These are phyloP conservation scores for Salvelinus alpinus DNA, from an alignment of 2,113 vertebrate genomes.

Conservation along the genomic window DNA sequence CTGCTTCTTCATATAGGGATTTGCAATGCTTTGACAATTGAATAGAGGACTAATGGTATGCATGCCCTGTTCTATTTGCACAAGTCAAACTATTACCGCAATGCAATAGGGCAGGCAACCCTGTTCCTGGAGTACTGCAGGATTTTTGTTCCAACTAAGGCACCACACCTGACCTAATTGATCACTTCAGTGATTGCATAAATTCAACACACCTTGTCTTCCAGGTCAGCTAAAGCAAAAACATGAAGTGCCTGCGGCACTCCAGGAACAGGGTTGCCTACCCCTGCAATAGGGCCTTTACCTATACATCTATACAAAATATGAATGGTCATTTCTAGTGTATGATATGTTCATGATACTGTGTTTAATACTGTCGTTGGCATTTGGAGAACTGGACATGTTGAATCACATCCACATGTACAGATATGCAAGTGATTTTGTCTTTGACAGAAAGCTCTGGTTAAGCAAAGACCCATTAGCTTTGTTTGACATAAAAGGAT, in stretches of 20 bases:
- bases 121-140: too few species aligned
- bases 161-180: too few species aligned
- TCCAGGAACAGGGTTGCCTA: too few species aligned
- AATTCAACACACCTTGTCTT: too few species aligned
- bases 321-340: not conserved
- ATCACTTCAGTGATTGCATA: too few species aligned
- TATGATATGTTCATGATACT: constrained; percentile 3
- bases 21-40: not conserved
- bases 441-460: constrained; percentile 21
- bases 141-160: too few species aligned
- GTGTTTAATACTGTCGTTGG: constrained; percentile 50
- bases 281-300: not conserved
- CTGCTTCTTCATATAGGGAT: not conserved
- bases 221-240: too few species aligned
- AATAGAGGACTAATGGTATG: not conserved
- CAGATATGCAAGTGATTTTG: constrained; percentile 43
- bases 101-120: constrained; percentile 57
- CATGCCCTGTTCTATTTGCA: not conserved
- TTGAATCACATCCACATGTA: constrained; percentile 31
- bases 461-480: constrained; percentile 19
- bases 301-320: constrained; percentile 39
- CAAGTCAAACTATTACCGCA: not conserved
- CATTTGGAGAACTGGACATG: constrained; percentile 24
- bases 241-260: too few species aligned
- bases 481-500: constrained; percentile 24